Base-by-base conservation (phyloP, 2,113 vertebrate species). In the Myocastor coypus region DNA sequence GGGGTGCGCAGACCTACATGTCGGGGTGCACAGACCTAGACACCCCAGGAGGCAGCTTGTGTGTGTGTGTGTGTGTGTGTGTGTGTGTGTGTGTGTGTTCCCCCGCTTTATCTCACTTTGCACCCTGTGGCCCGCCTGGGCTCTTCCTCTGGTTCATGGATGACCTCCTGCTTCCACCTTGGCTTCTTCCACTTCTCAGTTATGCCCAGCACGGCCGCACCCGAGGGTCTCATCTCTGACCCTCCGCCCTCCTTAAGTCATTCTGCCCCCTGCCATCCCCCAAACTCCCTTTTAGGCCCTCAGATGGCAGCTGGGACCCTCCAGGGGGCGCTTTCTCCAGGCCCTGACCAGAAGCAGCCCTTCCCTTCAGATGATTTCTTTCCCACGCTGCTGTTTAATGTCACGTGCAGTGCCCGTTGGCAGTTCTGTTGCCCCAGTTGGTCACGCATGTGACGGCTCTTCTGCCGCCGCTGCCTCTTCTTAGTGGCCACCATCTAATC, bases 101-200 rank as follows among this genome's bases (percentile, higher is more conserved):
- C n/a, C n/a, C n/a, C n/a, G n/a, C n/a, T n/a, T n/a, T n/a, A n/a
- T n/a, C 55, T 57, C 4, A 4, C 30, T 28, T 50, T 86, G 42
- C 3, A 13, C 10, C 26, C 30, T 2, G 20, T 32, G 6, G 26
- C 52, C 52, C 7, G 2, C 28, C 42, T 26, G 0, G 32, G 20
- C 20, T 12, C 93, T 66, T 40, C 22, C 14, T 7, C 13, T 37
- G 4, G n/a, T n/a, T n/a, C n/a, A n/a, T n/a, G n/a, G n/a, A n/a
- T n/a, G 7, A 11, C 16, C 7, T 50, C 20, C 3, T 4, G 5
- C 46, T 17, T 57, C 55, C 57, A 22, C 1, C 3, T 0, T 37
- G 57, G 13, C 14, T 7, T 46, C 71, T 81, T 28, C 61, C 11
- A 19, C 26, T 66, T 28, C 22, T 32, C 10, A 63, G 42, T 59